Base-by-base conservation (phyloP, 2,113 vertebrate genomes). In the Cyanoliseus patagonus region DNA sequence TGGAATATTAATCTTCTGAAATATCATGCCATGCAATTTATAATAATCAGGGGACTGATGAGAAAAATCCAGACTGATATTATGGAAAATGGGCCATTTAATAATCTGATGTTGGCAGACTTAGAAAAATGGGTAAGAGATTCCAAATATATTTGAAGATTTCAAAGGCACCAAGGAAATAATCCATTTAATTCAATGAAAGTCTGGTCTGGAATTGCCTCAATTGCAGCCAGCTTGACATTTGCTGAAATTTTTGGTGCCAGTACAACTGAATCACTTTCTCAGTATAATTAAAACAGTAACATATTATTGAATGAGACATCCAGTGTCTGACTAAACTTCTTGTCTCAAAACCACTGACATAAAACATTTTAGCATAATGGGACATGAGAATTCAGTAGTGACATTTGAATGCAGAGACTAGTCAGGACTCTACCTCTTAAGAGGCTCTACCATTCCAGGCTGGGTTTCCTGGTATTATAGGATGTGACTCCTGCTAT, bases 1-100 rank as follows among this genome's bases (percentile, higher is more conserved):
- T 74, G 86, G 79, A 95, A 90, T 93, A 96, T 86, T 93, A 92
- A 90, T 97, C 91, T 94, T 96, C 79, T 93, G 86, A 90, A 95
- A 93, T 81, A 97, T 74, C 80, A 90, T 47, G 70, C 86, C 46
- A 80, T 7, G 42, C 42, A 74, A 90, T 94, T 94, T 95, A 84
- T 86, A 94, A 92, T 51, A 86, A 94, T 86, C 94, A 88, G 12
- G 67, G 67, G 79, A 83, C 52, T 44, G 85, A 76, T 82, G 91
- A 95, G 92, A 87, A 93, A 92, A 93, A 86, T 67, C 79, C 80
- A 94, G 88, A 77, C 63, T 5, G 8, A 59, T 81, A 90, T 92
- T 88, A 77, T 42, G 73, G 73, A 93, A 93, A 96, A 96, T 28
- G 25, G 86, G 30, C 46, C 64, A 78, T 91, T 94, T 88, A 94